A percentile compares a stretch with the other conserved stretches of the same genome.
These are phyloP conservation scores for Phylloscopus trochilus DNA, from an alignment of 2,113 vertebrate species.

Conservation along the genomic window DNA sequence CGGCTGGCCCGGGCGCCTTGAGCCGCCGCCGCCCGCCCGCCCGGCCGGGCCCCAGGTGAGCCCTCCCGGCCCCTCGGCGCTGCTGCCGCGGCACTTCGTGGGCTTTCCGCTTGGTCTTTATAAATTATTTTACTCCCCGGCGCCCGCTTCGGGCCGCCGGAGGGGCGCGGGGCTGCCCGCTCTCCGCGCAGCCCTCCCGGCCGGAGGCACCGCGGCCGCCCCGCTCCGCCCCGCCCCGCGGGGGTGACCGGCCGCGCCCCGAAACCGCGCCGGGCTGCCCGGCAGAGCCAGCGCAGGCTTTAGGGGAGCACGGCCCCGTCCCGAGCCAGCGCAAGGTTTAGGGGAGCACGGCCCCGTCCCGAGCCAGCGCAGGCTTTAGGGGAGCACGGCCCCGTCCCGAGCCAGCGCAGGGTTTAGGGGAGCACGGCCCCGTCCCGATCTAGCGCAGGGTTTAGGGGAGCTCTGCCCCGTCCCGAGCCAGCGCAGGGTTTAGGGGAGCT, in stretches of 20 bases:
- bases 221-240: too few relatives aligned
- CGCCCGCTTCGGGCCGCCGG: not conserved
- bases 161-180: not conserved
- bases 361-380: too few relatives aligned
- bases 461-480: not conserved
- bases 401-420: too few relatives aligned
- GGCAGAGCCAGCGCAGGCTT: too few relatives aligned
- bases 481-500: too few relatives aligned
- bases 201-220: not conserved
- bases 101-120: too few relatives aligned
- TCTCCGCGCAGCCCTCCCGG: not conserved
- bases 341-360: too few relatives aligned
- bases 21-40: not conserved
- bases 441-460: not conserved
- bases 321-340: too few relatives aligned
- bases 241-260: not conserved
- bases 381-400: too few relatives aligned
- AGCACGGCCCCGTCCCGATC: too few relatives aligned
- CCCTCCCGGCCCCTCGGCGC: not conserved
- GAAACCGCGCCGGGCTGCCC: not conserved
- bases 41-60: not conserved
- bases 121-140: too few relatives aligned
- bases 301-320: not conserved
- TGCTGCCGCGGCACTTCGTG: not conserved
- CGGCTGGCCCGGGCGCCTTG: slow-evolving; percentile 79